Evolutionary conservation across 2,888 invertebrate species (phyloP), one percentile per base, ranked within the genome.

Genomic region (Platynereis dumerilii): DNA sequence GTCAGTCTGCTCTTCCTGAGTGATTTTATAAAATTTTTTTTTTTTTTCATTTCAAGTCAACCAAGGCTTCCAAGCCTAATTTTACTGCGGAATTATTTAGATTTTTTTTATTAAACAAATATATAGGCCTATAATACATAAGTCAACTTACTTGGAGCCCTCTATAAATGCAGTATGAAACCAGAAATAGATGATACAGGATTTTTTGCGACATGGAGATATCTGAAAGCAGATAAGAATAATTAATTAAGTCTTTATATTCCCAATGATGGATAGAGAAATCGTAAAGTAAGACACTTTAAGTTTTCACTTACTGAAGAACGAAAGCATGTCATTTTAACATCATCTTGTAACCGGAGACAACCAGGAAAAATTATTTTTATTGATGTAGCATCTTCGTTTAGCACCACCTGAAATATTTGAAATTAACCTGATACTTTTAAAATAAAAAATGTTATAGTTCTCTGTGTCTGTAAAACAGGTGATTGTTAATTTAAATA

Each of bases 161-260:
- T 83, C 81, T 44, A 86, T 78, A 66, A 86, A 86, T 44, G 82
- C 79, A n/a, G 86, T 86, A 69, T 86, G 82, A 75, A 86, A 86
- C 86, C 86, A 86, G 72, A 86, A 85, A 74, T 84, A 86, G 74
- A 86, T 86, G n/a, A 86, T 84, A 75, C 85, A 85, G 64, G 86
- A 80, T 73, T 86, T 86, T 76, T 86, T 86, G 7, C 84, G 84
- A 70, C 78, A 80, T 7, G 86, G 86, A 54, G 86, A 80, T 59
- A 75, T 79, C 83, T 85, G 78, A n/a, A 60, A 60, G 48, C 24
- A 44, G 26, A 12, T 12, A 48, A 20, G 3, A 20, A n/a, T 20
- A 48, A 22, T 22, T 12, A 20, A 48, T 10, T n/a, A 48, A 22
- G 17, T 20, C 17, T 5, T 22, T n/a, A 48, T 22, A 20, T 26